Percentiles rank a stretch among this genome's conserved stretches.
Conservation (phyloP, 2,113 vertebrate genomes). For the Catharus fuscescens region DNA sequence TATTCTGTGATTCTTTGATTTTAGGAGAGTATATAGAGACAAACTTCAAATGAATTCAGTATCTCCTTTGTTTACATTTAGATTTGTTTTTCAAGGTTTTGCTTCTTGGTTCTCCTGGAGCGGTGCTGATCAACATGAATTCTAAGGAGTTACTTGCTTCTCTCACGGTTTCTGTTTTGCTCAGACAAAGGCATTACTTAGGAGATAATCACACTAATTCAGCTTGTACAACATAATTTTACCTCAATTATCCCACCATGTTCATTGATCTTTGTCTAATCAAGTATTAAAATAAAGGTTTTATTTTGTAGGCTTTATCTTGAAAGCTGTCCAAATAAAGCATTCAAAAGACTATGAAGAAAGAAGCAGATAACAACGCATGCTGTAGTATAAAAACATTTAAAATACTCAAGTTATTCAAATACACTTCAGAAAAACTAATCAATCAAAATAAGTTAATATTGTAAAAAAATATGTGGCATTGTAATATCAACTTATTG, state of each 20-base stretch:
- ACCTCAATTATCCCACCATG: accelerated
- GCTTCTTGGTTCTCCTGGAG: background rate
- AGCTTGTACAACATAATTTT: background rate
- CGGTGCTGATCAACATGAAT: background rate
- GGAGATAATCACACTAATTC: background rate
- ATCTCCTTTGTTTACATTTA: background rate
- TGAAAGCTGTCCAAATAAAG: background rate
- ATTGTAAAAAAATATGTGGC: background rate
- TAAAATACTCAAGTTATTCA: background rate
- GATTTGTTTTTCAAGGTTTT: background rate
- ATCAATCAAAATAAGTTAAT: background rate
- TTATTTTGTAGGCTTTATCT: background rate
- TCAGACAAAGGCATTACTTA: background rate
- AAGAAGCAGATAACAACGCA: background rate
- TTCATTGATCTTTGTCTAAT: background rate
- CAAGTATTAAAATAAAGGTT: background rate
- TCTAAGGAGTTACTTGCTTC: background rate
- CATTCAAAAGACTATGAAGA: background rate
- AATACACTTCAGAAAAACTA: background rate
- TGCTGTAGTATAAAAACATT: background rate
- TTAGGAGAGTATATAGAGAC: background rate
- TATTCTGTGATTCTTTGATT: background rate
- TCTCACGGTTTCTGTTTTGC: background rate
- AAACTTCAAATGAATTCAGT: background rate
- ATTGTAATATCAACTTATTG: background rate